phyloP scores from a whole-genome alignment of 2,113 vertebrate species.

The Choloepus hoffmanni region DNA sequence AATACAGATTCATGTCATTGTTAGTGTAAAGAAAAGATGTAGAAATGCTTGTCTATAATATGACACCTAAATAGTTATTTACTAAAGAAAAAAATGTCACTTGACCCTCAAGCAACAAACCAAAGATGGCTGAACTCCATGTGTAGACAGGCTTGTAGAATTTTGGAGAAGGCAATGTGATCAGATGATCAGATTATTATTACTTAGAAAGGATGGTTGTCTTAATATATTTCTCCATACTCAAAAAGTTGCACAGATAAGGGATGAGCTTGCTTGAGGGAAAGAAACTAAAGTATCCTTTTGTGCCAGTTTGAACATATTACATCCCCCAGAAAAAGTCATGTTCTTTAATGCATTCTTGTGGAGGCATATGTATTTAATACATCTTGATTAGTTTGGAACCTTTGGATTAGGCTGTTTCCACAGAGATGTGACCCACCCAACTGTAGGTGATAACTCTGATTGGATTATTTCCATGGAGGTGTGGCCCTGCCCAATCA shows the following conservation, averaged over 20 bases:
- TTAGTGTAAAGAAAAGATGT: not conserved
- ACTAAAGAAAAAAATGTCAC: constrained; percentile 2
- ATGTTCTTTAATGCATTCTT: no score
- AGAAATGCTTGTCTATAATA: not conserved
- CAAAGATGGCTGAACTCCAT: not conserved
- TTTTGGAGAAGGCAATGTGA: not conserved
- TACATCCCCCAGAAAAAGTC: no score
- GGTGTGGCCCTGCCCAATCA: no score
- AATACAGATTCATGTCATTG: not conserved
- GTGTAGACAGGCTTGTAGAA: not conserved
- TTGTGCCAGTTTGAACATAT: no score
- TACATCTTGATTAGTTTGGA: no score
- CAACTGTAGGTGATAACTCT: no score
- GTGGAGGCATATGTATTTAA: no score
- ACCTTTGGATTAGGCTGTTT: no score
- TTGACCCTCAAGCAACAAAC: not conserved
- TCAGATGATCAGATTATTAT: not conserved
- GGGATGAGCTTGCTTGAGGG: not conserved
- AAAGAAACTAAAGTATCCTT: not conserved
- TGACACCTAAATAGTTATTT: not conserved
- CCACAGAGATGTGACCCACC: no score
- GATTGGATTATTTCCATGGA: no score
- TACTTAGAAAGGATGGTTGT: not conserved
- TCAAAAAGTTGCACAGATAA: not conserved
- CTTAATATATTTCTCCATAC: constrained; percentile 40